Base-by-base conservation (phyloP, 2,113 vertebrate species). In the Microcebus tavaratra region DNA sequence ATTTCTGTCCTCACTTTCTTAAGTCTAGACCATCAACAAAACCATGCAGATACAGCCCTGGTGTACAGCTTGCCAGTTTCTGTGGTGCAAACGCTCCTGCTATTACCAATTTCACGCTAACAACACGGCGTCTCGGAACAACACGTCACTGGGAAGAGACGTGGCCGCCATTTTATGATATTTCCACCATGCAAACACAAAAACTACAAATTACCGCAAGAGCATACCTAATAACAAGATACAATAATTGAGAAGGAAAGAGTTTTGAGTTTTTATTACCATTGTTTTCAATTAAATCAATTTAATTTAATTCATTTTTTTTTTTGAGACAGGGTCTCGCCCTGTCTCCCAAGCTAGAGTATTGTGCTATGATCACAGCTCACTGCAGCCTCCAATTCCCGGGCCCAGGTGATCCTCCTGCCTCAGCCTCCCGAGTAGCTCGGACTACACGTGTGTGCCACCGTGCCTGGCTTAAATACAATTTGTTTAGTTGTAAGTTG, bases 61-160 rank as follows among this genome's bases (percentile, higher is more conserved):
- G 11, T 27, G 31, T 29, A 42, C 8, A 34, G 50, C 70, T 36
- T 42, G 31, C 42, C 53, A 6, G 0, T 61, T 87, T 80, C 76
- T 11, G 5, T 18, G 65, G 68, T 72, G 42, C 17, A 63, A 45
- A 39, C 8, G 42, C 2, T 55, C 39, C 17, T 2, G 4, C 6
- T 5, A 8, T 4, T 5, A 15, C 18, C 31, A 11, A 0, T 53
- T 39, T 78, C 68, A 55, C 6, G 31, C 57, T 5, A 42, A 15
- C 5, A n/a, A 55, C 20, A 11, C 17, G 48, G 12, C 12, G 4
- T 78, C 55, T 4, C 8, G 8, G 68, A 48, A 45, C 1, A 0
- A 45, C 1, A 0, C 1, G 3, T 39, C 48, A 20, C 2, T 39
- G 80, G 70, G 42, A 80, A 79, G 65, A 39, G 78, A n/a, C 1